Conservation (phyloP, 2,888 invertebrate species). For the Standfussiana lucernea region DNA sequence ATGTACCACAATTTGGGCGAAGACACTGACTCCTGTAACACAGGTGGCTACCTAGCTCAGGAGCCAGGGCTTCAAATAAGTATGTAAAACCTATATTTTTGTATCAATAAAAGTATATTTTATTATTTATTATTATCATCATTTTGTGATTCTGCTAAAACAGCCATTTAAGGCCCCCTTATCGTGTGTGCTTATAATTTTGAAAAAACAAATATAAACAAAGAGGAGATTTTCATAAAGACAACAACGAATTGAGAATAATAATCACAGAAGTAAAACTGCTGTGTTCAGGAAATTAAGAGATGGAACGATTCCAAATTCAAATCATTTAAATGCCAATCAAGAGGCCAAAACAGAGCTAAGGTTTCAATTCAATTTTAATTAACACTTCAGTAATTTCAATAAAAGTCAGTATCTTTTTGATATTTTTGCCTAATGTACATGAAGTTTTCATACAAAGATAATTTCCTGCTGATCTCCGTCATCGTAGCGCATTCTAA, state of each 20-base stretch:
- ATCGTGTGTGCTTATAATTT: background rate
- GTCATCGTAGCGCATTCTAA: background rate
- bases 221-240: background rate
- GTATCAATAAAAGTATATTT: too few relatives aligned
- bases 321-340: constrained; percentile 6
- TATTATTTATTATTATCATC: too few relatives aligned
- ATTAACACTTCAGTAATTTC: constrained; percentile 15
- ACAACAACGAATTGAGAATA: background rate
- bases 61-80: too few relatives aligned
- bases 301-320: constrained; percentile 10
- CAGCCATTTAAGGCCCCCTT: too few relatives aligned
- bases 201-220: background rate
- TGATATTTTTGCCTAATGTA: background rate
- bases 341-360: background rate
- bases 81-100: too few relatives aligned
- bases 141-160: too few relatives aligned
- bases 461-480: background rate
- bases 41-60: too few relatives aligned
- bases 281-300: constrained; percentile 23
- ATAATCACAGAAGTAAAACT: background rate
- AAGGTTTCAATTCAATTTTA: constrained; percentile 9
- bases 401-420: background rate
- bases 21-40: too few relatives aligned
- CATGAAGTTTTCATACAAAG: background rate
- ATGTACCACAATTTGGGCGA: too few relatives aligned